These are phyloP conservation scores for Labeo rohita DNA, from an alignment of 2,113 vertebrate genomes.

Conservation along the genomic window DNA sequence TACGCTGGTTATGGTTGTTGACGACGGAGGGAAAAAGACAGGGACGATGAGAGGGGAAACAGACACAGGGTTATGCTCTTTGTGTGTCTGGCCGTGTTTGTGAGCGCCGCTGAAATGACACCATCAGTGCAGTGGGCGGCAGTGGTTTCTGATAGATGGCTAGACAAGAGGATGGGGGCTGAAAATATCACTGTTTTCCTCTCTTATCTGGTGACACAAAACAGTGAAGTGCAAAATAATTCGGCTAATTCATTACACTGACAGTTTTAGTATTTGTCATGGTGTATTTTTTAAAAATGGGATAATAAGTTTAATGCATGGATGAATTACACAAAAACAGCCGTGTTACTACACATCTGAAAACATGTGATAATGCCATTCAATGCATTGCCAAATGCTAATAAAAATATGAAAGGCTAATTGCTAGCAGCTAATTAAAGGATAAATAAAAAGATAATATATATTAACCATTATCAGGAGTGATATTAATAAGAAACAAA, in stretches of 20 bases:
- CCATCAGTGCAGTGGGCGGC: not conserved
- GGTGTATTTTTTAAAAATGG: not conserved
- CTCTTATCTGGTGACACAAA: constrained; percentile 3
- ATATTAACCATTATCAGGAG: not conserved
- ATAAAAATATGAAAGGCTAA: not conserved
- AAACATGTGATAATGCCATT: not conserved
- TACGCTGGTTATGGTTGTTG: constrained; percentile 5
- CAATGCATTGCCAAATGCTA: not conserved
- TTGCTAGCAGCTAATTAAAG: not conserved
- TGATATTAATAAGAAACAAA: constrained; percentile 1
- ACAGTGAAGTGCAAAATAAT: not conserved
- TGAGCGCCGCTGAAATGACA: constrained; percentile 3
- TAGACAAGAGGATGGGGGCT: not conserved
- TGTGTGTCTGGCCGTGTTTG: not conserved
- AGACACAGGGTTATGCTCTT: not conserved
- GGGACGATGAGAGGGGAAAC: not conserved
- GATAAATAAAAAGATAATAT: not conserved
- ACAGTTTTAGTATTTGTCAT: not conserved
- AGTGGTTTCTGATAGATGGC: constrained; percentile 13
- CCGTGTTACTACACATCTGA: not conserved
- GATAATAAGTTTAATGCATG: not conserved
- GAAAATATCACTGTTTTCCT: not conserved
- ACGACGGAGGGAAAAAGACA: constrained; percentile 5
- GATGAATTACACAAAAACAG: not conserved
- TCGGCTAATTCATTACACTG: not conserved